These are phyloP conservation scores for Pseudopodoces humilis DNA, from an alignment of 2,113 vertebrate species.

Conservation along the genomic window DNA sequence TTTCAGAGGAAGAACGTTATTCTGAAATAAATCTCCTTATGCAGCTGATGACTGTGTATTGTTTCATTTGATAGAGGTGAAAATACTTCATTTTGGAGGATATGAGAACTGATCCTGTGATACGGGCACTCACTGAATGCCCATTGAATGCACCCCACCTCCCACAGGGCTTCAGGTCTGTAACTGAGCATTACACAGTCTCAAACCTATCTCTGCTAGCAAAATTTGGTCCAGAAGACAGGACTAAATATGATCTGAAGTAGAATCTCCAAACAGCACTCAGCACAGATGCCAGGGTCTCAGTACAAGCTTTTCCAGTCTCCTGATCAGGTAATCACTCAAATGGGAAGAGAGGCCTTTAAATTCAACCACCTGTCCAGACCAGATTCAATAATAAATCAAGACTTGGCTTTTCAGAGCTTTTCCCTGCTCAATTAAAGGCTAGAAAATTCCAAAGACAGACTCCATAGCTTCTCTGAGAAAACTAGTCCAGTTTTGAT, in stretches of 20 bases:
- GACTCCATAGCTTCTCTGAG: not conserved
- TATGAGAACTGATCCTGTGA: not conserved
- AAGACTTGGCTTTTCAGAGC: not conserved
- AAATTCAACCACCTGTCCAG: not conserved
- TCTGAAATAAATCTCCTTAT: not conserved
- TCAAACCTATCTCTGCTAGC: not conserved
- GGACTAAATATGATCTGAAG: not conserved
- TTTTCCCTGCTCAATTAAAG: not conserved
- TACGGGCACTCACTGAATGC: not conserved
- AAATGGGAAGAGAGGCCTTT: not conserved
- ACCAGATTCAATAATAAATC: not conserved
- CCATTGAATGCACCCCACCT: not conserved
- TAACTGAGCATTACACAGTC: not conserved
- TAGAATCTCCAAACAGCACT: not conserved
- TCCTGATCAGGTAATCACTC: not conserved
- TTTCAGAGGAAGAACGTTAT: not conserved
- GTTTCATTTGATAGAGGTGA: rapidly evolving
- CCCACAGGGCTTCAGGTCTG: rapidly evolving
- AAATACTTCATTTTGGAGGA: not conserved
- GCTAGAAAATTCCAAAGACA: not conserved
- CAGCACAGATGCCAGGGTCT: not conserved
- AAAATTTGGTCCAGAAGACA: not conserved
- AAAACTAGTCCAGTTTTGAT: not conserved
- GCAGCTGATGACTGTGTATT: not conserved
- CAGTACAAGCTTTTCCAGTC: not conserved